These are phyloP conservation scores for Taenaris catops DNA, from an alignment of 2,888 invertebrate genomes.

Conservation along the genomic window DNA sequence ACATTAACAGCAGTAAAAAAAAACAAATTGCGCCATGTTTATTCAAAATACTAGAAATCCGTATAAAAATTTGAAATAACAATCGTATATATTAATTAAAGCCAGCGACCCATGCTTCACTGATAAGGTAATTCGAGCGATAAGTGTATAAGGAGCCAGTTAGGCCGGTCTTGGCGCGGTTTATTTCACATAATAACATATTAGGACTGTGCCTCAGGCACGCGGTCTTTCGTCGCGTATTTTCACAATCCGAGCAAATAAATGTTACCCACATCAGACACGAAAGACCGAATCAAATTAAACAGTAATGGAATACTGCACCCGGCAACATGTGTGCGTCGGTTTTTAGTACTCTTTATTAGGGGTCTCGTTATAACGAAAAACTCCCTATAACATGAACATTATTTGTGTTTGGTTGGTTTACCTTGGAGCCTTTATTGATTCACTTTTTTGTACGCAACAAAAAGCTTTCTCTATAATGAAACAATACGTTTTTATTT, in stretches of 20 bases:
- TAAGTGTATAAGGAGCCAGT: constrained; percentile 36
- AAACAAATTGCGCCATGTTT: constrained; percentile 1
- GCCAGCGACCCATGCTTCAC: constrained; percentile 52
- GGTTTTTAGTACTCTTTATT: no score
- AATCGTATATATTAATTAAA: constrained; percentile 71
- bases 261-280: constrained; percentile 39
- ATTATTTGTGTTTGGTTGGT: no score
- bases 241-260: constrained; percentile 55
- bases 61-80: constrained; percentile 55
- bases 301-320: neutral
- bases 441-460: no score
- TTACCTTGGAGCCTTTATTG: no score
- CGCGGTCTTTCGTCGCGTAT: constrained; percentile 41
- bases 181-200: constrained; percentile 75
- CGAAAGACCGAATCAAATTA: neutral
- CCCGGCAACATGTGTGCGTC: no score
- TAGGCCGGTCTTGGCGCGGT: constrained; percentile 44
- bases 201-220: constrained; percentile 49
- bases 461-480: no score
- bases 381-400: no score
- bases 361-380: no score
- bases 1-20: constrained; percentile 8
- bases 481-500: no score
- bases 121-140: constrained; percentile 52
- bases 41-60: neutral